These are phyloP conservation scores for Alloplasta piceator DNA, from an alignment of 2,888 invertebrate genomes.

Conservation along the genomic window DNA sequence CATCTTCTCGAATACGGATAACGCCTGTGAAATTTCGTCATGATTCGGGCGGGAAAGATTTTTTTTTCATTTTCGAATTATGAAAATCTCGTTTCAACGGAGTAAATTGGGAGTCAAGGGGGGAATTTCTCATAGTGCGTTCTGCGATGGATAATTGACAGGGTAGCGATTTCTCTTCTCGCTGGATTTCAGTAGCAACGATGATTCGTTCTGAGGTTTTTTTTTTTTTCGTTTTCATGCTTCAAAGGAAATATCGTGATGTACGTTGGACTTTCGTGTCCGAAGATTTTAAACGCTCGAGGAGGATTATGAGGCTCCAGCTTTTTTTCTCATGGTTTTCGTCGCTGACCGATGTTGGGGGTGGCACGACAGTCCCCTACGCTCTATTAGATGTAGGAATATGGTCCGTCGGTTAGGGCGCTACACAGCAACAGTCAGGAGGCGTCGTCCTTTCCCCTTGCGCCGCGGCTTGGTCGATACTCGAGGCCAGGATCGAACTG, in stretches of 20 bases:
- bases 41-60: not conserved
- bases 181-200: constrained; percentile 16
- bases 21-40: not conserved
- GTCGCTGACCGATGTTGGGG: constrained; percentile 71
- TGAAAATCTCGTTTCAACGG: constrained; percentile 17
- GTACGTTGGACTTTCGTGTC: too few species aligned
- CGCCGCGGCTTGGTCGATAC: constrained; percentile 94
- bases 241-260: constrained; percentile 26
- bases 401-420: constrained; percentile 99
- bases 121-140: constrained; percentile 14
- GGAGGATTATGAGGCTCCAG: constrained; percentile 63
- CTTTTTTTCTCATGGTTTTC: constrained; percentile 2
- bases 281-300: constrained; percentile 40
- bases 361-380: constrained; percentile 76
- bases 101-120: not conserved
- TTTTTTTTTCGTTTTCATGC: constrained; percentile 11
- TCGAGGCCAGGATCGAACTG: constrained; percentile 99
- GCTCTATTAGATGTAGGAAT: constrained; percentile 91
- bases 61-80: not conserved
- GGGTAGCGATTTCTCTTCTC: constrained; percentile 38
- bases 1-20: too few species aligned
- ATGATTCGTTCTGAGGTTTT: constrained; percentile 4
- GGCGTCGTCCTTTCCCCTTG: constrained; percentile 95
- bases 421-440: constrained; percentile 99
- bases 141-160: constrained; percentile 60